Base-by-base conservation (phyloP, 2,113 vertebrate species). In the Heterotis niloticus region DNA sequence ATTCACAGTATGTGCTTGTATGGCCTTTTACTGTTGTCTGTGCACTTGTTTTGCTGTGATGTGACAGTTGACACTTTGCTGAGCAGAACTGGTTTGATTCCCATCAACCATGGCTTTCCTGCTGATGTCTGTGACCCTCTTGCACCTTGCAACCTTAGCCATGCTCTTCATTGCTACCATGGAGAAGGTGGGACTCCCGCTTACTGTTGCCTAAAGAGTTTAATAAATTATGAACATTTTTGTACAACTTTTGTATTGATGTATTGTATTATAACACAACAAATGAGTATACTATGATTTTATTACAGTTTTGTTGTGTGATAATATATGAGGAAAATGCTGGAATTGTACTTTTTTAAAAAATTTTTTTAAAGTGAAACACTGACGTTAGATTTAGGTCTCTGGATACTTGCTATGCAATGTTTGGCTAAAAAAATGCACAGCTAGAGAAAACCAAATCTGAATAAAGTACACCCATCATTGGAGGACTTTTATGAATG, bases 91-190 rank as follows among this genome's bases (percentile, higher is more conserved):
- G 72, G 23, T 11, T 56, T 1, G 13, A 67, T 66, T 28, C 57
- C 68, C 51, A 5, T 24, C 64, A 17, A 81, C 51, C 65, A 96
- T 96, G 95, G 92, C 89, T 1, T 85, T 90, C 73, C 91, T 96
- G 68, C 90, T 96, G 60, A 80, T 94, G 29, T 90, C 82, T 34
- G 83, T 95, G 34, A 93, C 89, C 0, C 84, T 93, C 64, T 85
- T 96, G 16, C 95, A 96, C 79, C 86, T 96, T 88, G 78, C 92
- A 79, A 92, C 91, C 5, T 86, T 96, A 87, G 88, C 93, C 64
- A 91, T 96, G 85, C 92, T 96, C 60, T 92, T 96, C 14, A 92
- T 94, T 52, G 91, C 95, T 81, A 96, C 95, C 7, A 83, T 94
- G 88, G 94, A 96, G 83, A 96, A 96, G 93, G 95, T 96, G 84